Base-by-base conservation (phyloP, 2,888 invertebrate genomes). In the Ethmia dodecea region DNA sequence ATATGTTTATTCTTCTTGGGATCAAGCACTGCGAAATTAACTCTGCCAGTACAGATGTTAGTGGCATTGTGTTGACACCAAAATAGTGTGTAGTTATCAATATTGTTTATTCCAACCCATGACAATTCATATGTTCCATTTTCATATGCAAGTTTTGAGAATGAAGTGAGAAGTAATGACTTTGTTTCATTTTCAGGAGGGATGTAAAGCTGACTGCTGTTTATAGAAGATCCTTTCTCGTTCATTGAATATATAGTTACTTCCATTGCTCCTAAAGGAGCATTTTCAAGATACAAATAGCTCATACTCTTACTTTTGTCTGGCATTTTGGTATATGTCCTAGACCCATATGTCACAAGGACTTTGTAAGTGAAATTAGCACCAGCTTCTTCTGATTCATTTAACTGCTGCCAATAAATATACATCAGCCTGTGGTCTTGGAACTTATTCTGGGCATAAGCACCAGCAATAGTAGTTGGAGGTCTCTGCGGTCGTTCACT, bases 321-420 rank as follows among this genome's bases (percentile, higher is more conserved):
- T 32, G 74, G 65, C n/a, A 80, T 56, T 6, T 69, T 46, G 25
- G 74, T 65, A 38, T 67, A 64, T 2, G 68, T 68, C 12, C 74
- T 86, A 24, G 64, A 59, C 6, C 61, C 60, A 43, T 71, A 66
- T 14, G 56, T 55, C 11, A 71, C 58, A 20, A 80, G 70, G n/a
- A 94, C 87, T 45, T 86, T 79, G 60, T 95, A 95, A 2, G 84
- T 86, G 56, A 95, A 94, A 56, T 92, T 88, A 4, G 89, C 89
- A 12, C 94, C 95, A 58, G 94, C 94, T 52, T 92, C 88, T 49
- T 91, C 87, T 59, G 88, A 88, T 28, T 88, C 86, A 12, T 89
- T 88, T 32, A 95, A 87, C 45, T 91, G 89, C 60, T 93, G 91
- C 95, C 95, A 96, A 66, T 94, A 95, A 13, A 95, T 77, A 62